phyloP scores from a whole-genome alignment of 2,888 invertebrate genomes.

The Pristionchus arcanus region DNA sequence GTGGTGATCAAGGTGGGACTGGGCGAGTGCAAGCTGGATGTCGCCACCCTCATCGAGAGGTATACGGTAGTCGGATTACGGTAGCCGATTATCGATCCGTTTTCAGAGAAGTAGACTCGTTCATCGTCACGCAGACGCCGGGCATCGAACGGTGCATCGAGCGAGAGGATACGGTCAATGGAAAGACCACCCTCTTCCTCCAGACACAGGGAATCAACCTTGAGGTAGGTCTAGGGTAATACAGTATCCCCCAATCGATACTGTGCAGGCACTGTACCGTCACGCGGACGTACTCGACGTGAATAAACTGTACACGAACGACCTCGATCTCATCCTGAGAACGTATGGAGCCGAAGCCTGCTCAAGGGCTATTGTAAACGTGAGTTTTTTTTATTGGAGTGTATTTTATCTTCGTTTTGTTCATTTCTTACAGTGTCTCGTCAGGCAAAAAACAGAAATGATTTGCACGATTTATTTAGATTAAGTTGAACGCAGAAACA shows the following conservation, averaged over 20 bases:
- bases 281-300: conserved; percentile 87
- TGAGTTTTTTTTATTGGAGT: conserved; percentile 78
- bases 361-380: conserved; percentile 89
- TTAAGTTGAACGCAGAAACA: neutral
- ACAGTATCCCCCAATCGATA: neutral
- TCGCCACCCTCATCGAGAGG: conserved; percentile 86
- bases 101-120: conserved; percentile 83
- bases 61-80: conserved; percentile 30
- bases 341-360: conserved; percentile 97
- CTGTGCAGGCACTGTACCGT: conserved; percentile 88
- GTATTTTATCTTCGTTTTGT: neutral
- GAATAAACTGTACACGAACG: conserved; percentile 87
- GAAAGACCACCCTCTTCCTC: conserved; percentile 82
- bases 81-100: conserved; percentile 22
- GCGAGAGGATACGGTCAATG: conserved; percentile 82
- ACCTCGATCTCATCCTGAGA: conserved; percentile 91
- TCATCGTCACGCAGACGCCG: conserved; percentile 85
- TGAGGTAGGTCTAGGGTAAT: conserved; percentile 78
- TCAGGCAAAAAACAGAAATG: neutral
- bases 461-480: too few species aligned
- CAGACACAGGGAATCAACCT: conserved; percentile 98
- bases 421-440: neutral
- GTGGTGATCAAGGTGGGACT: conserved; percentile 77
- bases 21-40: conserved; percentile 86
- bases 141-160: conserved; percentile 91